Percentiles rank a stretch among this genome's conserved stretches.
phyloP scores from a whole-genome alignment of 1,140 invertebrate genomes.

The Chymomyza costata region DNA sequence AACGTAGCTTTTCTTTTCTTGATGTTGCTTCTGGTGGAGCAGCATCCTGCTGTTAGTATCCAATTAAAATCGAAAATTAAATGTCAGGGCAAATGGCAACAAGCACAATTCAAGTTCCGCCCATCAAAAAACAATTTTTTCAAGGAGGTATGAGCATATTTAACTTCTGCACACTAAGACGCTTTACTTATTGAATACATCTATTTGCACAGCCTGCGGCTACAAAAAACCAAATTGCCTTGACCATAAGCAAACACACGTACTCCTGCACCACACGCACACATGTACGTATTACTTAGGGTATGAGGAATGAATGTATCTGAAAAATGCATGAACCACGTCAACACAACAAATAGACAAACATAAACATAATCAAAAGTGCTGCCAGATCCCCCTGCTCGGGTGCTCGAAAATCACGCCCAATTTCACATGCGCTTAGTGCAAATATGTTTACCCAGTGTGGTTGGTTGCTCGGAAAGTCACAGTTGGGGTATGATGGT shows the following conservation, averaged over 20 bases:
- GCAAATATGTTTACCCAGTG: constrained; percentile 47
- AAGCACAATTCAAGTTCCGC: not conserved
- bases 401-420: constrained; percentile 66
- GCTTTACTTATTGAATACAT: constrained; percentile 71
- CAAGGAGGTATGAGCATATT: constrained; percentile 6
- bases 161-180: constrained; percentile 49
- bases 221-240: constrained; percentile 68
- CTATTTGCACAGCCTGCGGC: constrained; percentile 53
- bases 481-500: constrained; percentile 3
- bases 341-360: constrained; percentile 61
- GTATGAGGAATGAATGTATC: no score
- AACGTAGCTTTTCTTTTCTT: constrained; percentile 26
- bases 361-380: constrained; percentile 73
- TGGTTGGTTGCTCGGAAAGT: not conserved
- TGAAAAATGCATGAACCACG: constrained; percentile 61
- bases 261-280: no score
- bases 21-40: constrained; percentile 35
- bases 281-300: no score
- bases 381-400: constrained; percentile 12
- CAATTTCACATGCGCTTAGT: constrained; percentile 66
- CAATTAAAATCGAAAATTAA: constrained; percentile 54
- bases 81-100: constrained; percentile 28
- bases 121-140: no score
- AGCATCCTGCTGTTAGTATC: constrained; percentile 74
- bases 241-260: constrained; percentile 66